Evolutionary conservation across 2,797 vertebrate genomes (phyloP), one percentile per base, ranked within the genome.

Genomic region (Lates japonicus): DNA sequence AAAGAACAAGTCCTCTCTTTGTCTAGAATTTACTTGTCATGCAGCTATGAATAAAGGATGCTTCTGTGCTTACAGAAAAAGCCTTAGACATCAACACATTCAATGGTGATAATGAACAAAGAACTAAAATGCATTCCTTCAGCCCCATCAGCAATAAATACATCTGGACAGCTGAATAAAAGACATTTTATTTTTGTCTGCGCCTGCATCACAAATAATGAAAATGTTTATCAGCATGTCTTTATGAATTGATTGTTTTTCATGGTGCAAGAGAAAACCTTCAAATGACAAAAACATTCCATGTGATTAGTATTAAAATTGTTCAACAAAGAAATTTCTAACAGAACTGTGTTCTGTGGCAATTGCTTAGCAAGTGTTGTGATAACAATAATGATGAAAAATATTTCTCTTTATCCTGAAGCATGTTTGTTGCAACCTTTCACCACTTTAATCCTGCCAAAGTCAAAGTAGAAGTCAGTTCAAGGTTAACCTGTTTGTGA

Each of bases 401-500:
- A 49, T 31, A 31, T 11, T 19, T 22, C 0, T 37, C 8, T 44
- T 60, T 16, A 10, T 51, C 22, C 39, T 25, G 3, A 4, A 42
- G 44, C 7, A 10, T 10, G 37, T 59, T 35, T 55, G 17, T 33
- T 55, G 14, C 46, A 72, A 33, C 41, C 17, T 58, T 77, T 65
- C 20, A 64, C 46, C 20, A 46, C 5, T 58, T 39, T 29, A 70
- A 73, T 58, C 29, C 25, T 33, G 11, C 44, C 54, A 84, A 85
- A 78, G 82, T 82, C 65, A 81, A 59, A 70, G 61, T 29, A 72
- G 17, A 83, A 85, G 81, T 77, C 57, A 49, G 16, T 75, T 86
- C 25, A 88, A 88, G 70, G 88, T 89, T 58, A 81, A 67, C 41
- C 44, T 84, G 62, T 88, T 82, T 83, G 74, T 76, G 57, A 71